These are phyloP conservation scores for Lasioglossum baleicum DNA, from an alignment of 1,140 invertebrate genomes.

Conservation along the genomic window DNA sequence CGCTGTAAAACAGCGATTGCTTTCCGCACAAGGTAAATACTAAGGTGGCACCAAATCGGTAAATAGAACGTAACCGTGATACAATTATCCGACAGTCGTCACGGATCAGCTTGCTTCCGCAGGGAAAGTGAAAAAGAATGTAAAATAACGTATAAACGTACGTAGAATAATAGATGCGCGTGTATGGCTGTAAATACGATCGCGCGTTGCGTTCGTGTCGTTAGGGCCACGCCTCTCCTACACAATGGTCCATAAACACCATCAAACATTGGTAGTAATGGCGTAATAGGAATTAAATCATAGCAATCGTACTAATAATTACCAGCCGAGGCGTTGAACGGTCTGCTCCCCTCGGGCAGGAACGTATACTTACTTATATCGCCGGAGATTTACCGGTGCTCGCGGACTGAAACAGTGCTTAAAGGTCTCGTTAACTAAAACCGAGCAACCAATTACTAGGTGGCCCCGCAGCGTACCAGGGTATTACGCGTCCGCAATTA, in stretches of 20 bases:
- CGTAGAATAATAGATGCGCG: not conserved
- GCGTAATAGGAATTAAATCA: slow-evolving; percentile 57
- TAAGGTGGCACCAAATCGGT: too few relatives aligned
- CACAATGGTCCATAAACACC: slow-evolving; percentile 41
- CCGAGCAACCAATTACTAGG: slow-evolving; percentile 61
- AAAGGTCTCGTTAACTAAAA: slow-evolving; percentile 63
- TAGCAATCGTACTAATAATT: slow-evolving; percentile 49
- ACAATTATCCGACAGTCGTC: slow-evolving; percentile 12
- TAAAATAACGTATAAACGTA: too few relatives aligned
- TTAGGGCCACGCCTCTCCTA: slow-evolving; percentile 19
- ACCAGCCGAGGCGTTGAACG: slow-evolving; percentile 26
- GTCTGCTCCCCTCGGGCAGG: slow-evolving; percentile 6
- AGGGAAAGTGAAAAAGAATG: not conserved
- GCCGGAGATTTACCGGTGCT: slow-evolving; percentile 43
- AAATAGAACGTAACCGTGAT: not conserved
- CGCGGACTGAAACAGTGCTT: slow-evolving; percentile 41
- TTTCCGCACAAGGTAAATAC: too few relatives aligned
- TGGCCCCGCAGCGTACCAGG: slow-evolving; percentile 46
- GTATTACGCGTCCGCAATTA: slow-evolving; percentile 60
- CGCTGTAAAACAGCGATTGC: too few relatives aligned
- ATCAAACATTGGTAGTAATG: slow-evolving; percentile 27
- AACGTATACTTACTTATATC: slow-evolving; percentile 22
- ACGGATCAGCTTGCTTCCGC: not conserved
- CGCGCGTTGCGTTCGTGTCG: slow-evolving; percentile 12
- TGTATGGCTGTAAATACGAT: slow-evolving; percentile 20